phyloP scores from a whole-genome alignment of 2,888 invertebrate species.

The Tachina grossa region DNA sequence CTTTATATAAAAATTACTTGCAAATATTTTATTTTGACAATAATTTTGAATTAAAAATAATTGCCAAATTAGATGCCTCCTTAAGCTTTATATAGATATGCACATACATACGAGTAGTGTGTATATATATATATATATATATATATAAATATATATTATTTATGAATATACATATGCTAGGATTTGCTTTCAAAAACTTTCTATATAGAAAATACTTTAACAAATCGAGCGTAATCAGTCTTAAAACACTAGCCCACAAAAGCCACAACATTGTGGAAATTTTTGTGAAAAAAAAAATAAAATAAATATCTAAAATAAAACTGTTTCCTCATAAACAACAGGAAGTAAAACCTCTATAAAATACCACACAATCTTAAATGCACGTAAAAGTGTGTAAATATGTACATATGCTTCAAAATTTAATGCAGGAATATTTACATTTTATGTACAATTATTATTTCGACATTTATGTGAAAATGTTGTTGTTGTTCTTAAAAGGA shows the following conservation, averaged over 20 bases:
- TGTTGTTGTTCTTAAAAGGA: constrained; percentile 48
- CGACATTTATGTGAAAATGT: constrained; percentile 42
- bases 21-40: too few species aligned
- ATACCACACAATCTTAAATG: constrained; percentile 43
- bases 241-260: constrained; percentile 64
- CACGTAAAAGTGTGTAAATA: constrained; percentile 3
- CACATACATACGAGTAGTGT: too few species aligned
- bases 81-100: not conserved
- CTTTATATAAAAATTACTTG: too few species aligned
- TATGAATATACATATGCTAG: too few species aligned
- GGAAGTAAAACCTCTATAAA: constrained; percentile 62
- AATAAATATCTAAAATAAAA: constrained; percentile 13
- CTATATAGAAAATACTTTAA: constrained; percentile 43
- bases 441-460: constrained; percentile 39
- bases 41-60: too few species aligned
- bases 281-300: constrained; percentile 34
- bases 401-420: not conserved
- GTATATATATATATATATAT: too few species aligned
- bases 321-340: constrained; percentile 54
- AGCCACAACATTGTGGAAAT: constrained; percentile 64
- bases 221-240: constrained; percentile 68
- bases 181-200: not conserved
- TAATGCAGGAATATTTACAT: not conserved
- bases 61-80: not conserved
- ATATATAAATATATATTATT: too few species aligned